Base-by-base conservation (phyloP, 2,888 invertebrate species). In the Rhorus exstirpatorius region DNA sequence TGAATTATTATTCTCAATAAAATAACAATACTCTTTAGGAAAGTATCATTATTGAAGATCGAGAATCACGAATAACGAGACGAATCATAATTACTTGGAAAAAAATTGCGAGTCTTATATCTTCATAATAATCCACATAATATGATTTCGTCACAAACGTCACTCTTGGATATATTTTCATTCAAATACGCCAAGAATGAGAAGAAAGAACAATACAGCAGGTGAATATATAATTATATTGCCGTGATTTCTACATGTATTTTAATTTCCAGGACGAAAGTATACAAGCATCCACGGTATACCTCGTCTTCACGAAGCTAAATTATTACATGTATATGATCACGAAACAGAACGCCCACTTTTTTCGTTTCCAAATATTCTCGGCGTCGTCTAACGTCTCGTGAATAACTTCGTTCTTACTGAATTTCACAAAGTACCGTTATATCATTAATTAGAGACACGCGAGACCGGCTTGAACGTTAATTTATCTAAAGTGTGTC, bases 401-500 rank as follows among this genome's bases (percentile, higher is more conserved):
- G 17, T 46, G 68, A 75, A 80, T 63, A 75, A 68, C 31, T 31
- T 31, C 31, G 38, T 38, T 51, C 10, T 19, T 1, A 21, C 17
- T 17, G 4, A 17, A 19, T 19, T 49, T 49, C 17, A 17, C 49
- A 1, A 0, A 14, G 17, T 35, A 38, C 41, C 68, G 10, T 76
- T 12, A 21, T 67, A 67, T 53, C 14, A 41, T 71, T 72, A 81
- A 81, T 81, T 81, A 78, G 74, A 77, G 60, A 61, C 58, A 63
- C 53, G 44, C 67, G 44, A 70, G 14, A 38, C 55, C 60, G 67
- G 51, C 51, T 21, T 31, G 14, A 67, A 53, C 74, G 78, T 70
- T 78, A 78, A 81, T 81, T 81, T 74, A 78, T 81, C 81, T 78
- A 78, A 68, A 46, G 51, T 8, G 55, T 63, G 31, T 60, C 76